Percentiles rank a stretch among this genome's conserved stretches.
These are phyloP conservation scores for Macaca nemestrina DNA, from an alignment of 2,113 vertebrate species.

Conservation along the genomic window DNA sequence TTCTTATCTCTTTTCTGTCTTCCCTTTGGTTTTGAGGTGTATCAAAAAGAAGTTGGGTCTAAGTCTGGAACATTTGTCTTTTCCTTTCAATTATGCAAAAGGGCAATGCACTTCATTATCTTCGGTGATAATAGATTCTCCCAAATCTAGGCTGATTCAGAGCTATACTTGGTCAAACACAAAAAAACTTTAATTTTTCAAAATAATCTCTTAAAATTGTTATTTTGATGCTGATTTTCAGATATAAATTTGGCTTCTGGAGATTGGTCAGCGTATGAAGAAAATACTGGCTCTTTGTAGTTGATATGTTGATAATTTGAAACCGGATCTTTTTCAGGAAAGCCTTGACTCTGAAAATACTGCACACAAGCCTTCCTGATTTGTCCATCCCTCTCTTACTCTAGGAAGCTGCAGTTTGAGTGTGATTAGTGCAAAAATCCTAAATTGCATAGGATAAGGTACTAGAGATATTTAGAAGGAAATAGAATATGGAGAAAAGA, in stretches of 20 bases:
- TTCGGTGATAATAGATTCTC: neutral
- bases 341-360: neutral
- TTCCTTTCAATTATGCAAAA: neutral
- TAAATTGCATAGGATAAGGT: neutral
- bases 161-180: neutral
- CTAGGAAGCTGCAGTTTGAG: neutral
- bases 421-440: neutral
- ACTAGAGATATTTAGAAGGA: neutral
- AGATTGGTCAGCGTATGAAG: conserved; percentile 17
- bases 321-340: neutral
- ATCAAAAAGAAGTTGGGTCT: neutral
- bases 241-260: conserved; percentile 8
- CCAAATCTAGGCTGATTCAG: neutral
- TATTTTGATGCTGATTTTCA: neutral
- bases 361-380: neutral
- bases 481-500: neutral
- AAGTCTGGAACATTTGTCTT: neutral
- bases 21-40: neutral
- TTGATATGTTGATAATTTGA: neutral
- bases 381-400: neutral
- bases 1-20: neutral
- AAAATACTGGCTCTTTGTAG: conserved; percentile 30
- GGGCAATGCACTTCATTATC: neutral
- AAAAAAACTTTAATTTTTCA: neutral
- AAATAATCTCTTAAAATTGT: too few species aligned